These are phyloP conservation scores for Caenorhabditis sp. DNA, from an alignment of 2,888 invertebrate genomes.

Conservation along the genomic window DNA sequence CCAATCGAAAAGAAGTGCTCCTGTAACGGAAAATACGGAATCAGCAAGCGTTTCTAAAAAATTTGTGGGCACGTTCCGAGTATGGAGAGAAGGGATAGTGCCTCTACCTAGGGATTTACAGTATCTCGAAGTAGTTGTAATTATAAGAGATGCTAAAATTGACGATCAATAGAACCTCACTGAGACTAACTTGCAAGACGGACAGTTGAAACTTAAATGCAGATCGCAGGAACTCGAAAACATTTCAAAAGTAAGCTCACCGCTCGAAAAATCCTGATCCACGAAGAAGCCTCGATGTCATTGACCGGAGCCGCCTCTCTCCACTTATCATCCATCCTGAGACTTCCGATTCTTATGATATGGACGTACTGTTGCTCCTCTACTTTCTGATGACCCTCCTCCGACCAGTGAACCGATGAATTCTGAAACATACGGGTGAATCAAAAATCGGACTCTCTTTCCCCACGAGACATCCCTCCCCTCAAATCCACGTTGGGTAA, in stretches of 20 bases:
- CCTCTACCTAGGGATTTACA: no score
- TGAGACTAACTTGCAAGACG: no score
- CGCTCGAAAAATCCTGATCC: constrained; percentile 75
- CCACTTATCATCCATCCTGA: constrained; percentile 67
- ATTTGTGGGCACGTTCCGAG: no score
- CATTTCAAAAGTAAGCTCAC: constrained; percentile 61
- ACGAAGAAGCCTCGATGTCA: constrained; percentile 66
- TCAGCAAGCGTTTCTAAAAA: no score
- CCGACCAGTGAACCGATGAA: neutral
- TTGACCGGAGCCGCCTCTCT: constrained; percentile 56
- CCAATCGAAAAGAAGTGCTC: no score
- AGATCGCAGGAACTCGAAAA: no score
- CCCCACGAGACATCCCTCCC: constrained; percentile 25
- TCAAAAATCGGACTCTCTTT: constrained; percentile 24
- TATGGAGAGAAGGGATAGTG: no score
- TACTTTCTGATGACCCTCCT: neutral
- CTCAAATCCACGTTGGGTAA: constrained; percentile 3
- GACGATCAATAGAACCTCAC: no score
- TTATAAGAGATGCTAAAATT: no score
- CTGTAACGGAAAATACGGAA: no score
- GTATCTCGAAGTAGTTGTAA: no score
- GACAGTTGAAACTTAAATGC: no score
- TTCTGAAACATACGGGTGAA: constrained; percentile 47
- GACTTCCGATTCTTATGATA: constrained; percentile 58
- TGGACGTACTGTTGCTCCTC: constrained; percentile 60